Conservation (phyloP, 2,888 invertebrate genomes). For the Acronicta alni region DNA sequence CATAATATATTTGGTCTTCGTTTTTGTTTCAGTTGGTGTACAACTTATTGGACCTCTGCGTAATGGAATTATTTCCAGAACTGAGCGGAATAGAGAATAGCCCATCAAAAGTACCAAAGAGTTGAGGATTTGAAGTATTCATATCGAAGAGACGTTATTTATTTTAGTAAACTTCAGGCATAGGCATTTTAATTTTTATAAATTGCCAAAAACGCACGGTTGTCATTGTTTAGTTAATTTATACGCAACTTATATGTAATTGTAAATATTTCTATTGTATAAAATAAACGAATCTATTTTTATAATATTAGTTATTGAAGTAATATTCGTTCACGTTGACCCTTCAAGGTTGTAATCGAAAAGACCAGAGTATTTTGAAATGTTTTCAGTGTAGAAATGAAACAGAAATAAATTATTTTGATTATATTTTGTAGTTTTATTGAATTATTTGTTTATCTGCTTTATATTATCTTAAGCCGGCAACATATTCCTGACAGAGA, state of each 20-base stretch:
- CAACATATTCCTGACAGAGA: no score
- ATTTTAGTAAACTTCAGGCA: slow-evolving; percentile 44
- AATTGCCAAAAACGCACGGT: slow-evolving; percentile 51
- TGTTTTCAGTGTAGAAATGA: slow-evolving; percentile 70
- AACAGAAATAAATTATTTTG: slow-evolving; percentile 81
- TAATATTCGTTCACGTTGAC: slow-evolving; percentile 54
- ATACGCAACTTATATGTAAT: slow-evolving; percentile 49
- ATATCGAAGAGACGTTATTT: slow-evolving; percentile 34
- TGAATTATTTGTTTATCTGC: slow-evolving; percentile 6
- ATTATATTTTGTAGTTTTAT: slow-evolving; percentile 55
- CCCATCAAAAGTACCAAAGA: slow-evolving; percentile 66
- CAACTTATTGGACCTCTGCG: slow-evolving; percentile 93
- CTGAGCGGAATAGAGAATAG: slow-evolving; percentile 64
- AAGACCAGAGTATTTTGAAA: slow-evolving; percentile 62
- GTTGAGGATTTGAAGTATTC: slow-evolving; percentile 64
- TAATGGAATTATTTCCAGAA: slow-evolving; percentile 94
- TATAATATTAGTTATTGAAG: slow-evolving; percentile 70
- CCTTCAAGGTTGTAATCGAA: slow-evolving; percentile 56
- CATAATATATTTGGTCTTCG: background rate
- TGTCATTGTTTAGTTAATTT: slow-evolving; percentile 57
- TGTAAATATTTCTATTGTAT: slow-evolving; percentile 68
- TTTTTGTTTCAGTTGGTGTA: slow-evolving; percentile 91
- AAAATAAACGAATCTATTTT: slow-evolving; percentile 73
- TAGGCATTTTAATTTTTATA: slow-evolving; percentile 51
- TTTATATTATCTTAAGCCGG: background rate